Evolutionary conservation across 1,140 invertebrate genomes (phyloP), one percentile per base, ranked within the genome.

Genomic region (Drosophila sechellia): DNA sequence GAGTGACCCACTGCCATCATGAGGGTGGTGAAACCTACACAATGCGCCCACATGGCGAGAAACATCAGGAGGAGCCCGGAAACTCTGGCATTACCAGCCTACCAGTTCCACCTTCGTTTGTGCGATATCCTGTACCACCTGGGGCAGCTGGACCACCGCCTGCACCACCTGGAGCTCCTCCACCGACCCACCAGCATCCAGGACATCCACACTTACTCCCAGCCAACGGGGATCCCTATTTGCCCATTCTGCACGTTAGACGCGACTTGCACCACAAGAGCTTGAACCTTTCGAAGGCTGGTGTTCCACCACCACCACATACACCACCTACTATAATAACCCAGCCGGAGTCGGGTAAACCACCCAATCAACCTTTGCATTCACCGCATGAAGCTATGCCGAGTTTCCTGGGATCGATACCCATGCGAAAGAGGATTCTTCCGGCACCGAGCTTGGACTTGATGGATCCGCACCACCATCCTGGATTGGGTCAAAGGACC

Each of bases 241-340:
- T 94, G 64, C 94, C 94, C 1, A 94, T 95, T 66, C 79, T 96
- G 27, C 96, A 96, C 77, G 96, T 96, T 22, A 93, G 96, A 37
- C 93, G 95, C 86, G 95, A 96, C 77, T 92, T 96, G 22, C 94
- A 96, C 60, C 95, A 94, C 73, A 92, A 93, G 54, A 93, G 93
- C 53, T 89, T 94, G 40, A 87, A 86, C 48, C 76, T 53, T 2
- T 80, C 73, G 31, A 91, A 84, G 46, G 66, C 6, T 31, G 31
- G 68, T 0, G 61, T 61, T 0, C 34, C 64, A n/a, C 37, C 69
- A 4, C 25, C 90, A 4, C n/a, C 75, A 8, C 53, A 56, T n/a
- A 61, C 76, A 34, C 61, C 79, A 46, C 56, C 79, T 35, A 84
- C 66, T 87, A 93, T 53, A 91, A 92, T 13, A 85, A 85, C 4